phyloP scores from a whole-genome alignment of 2,113 vertebrate genomes.

The Ictalurus punctatus region DNA sequence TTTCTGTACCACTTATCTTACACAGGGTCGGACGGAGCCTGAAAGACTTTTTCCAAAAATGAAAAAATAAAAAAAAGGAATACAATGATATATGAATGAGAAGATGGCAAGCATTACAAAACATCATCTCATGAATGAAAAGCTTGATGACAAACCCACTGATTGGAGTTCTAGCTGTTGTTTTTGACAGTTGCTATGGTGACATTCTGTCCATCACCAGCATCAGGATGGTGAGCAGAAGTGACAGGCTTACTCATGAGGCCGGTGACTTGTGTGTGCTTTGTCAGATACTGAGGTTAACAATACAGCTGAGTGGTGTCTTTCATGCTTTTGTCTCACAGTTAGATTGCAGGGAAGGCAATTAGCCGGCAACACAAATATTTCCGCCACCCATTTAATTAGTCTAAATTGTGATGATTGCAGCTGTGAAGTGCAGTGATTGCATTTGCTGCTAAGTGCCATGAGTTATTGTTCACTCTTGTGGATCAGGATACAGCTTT shows the following conservation, averaged over 20 bases:
- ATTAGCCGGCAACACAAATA: constrained; percentile 25
- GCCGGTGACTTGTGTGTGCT: not conserved
- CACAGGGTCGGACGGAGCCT: no score
- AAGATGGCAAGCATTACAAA: not conserved
- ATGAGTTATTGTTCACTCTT: constrained; percentile 18
- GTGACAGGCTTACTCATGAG: constrained; percentile 35
- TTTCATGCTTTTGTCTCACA: constrained; percentile 21
- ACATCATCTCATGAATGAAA: constrained; percentile 7
- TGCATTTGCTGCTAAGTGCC: constrained; percentile 7
- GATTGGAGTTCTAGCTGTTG: constrained; percentile 21
- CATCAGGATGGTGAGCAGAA: constrained; percentile 13
- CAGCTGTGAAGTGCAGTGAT: constrained; percentile 26
- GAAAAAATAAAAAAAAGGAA: no score
- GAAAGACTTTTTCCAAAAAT: not conserved
- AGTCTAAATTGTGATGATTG: constrained; percentile 32
- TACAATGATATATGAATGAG: not conserved
- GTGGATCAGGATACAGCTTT: not conserved
- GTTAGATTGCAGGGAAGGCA: constrained; percentile 21
- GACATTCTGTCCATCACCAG: constrained; percentile 41
- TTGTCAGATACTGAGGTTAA: constrained; percentile 18
- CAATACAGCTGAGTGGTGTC: constrained; percentile 20
- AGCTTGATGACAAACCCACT: constrained; percentile 13
- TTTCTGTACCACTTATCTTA: no score
- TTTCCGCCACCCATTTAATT: constrained; percentile 37
- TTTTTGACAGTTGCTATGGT: constrained; percentile 31